Evolutionary conservation across 2,888 invertebrate species (phyloP).

Genomic region (Epirrhoe alternata): DNA sequence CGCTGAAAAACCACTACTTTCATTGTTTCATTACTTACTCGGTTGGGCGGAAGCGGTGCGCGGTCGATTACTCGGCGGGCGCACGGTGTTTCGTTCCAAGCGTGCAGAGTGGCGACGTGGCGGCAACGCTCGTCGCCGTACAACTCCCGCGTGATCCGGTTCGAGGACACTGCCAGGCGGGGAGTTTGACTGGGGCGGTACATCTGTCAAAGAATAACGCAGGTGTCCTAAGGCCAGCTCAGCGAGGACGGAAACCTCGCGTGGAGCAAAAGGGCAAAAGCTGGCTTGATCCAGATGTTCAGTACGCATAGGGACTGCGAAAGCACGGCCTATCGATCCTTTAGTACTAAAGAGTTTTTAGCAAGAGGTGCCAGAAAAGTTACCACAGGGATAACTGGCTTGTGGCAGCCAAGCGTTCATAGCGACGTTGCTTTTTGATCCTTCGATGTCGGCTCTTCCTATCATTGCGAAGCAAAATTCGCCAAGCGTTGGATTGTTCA

Average conservation of each 20-base stretch:
- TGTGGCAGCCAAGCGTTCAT: slow-evolving; percentile 82
- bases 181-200: slow-evolving; percentile 89
- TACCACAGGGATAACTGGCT: slow-evolving; percentile 89
- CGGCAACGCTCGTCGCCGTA: slow-evolving; percentile 56
- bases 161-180: slow-evolving; percentile 86
- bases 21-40: slow-evolving; percentile 1
- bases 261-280: slow-evolving; percentile 84
- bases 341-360: slow-evolving; percentile 82
- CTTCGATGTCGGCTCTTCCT: slow-evolving; percentile 91
- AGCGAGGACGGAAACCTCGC: slow-evolving; percentile 27
- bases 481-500: slow-evolving; percentile 75
- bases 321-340: slow-evolving; percentile 89
- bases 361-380: slow-evolving; percentile 82
- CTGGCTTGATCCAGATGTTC: slow-evolving; percentile 88
- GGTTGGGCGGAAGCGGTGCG: too few species aligned
- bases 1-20: slow-evolving; percentile 29
- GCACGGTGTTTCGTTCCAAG: slow-evolving; percentile 64
- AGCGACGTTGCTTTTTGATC: slow-evolving; percentile 72
- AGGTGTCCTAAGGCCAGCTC: slow-evolving; percentile 83
- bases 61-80: slow-evolving; percentile 9
- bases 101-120: slow-evolving; percentile 84
- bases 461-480: slow-evolving; percentile 90
- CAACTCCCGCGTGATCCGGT: slow-evolving; percentile 77
- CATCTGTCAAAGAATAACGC: slow-evolving; percentile 88
- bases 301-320: slow-evolving; percentile 87